Base-by-base conservation (phyloP, 1,140 invertebrate species). In the Tetramorium alpestre region DNA sequence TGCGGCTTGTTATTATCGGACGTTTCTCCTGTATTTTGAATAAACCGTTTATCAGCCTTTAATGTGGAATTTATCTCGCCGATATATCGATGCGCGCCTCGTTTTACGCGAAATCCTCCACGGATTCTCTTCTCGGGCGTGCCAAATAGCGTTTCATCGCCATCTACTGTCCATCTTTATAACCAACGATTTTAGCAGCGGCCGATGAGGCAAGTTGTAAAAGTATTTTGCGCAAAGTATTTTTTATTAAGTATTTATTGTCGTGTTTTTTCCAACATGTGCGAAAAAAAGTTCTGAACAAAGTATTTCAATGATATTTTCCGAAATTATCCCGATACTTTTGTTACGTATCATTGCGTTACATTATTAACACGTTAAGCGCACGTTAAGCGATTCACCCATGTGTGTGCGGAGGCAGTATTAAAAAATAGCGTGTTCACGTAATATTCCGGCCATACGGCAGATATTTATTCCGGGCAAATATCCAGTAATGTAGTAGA, bases 391-490 rank as follows among this genome's bases (percentile, higher is more conserved):
- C 11, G 11, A 69, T 49, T 47, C 65, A 22, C 41, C 2, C 33
- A 3, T 10, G 64, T 44, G 5, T 22, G 38, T 44, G n/a, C 64
- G 8, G n/a, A 49, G 41, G 6, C 5, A 3, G 1, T 13, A 16
- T 49, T 76, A 60, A 76, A 58, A 56, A 18, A 38, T 28, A 16
- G 16, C 22, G 13, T 13, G 38, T 22, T 7, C 11, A 25, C n/a
- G 22, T 18, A 58, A 76, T 76, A 60, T 76, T 60, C 54, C 51
- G 38, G 38, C n/a, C 13, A 3, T 38, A n/a, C 22, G 16, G 69
- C 54, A 25, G 38, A 67, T 22, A 67, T 49, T 78, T 80, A 80
- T 67, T 76, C 22, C 44, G 38, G 13, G 16, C 22, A 69, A 81
- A 69, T 56, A 70, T 28, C n/a, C 22, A 41, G 38, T 25, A 41